Base-by-base conservation (phyloP, 2,797 vertebrate genomes). In the Urocyon cinereoargenteus region DNA sequence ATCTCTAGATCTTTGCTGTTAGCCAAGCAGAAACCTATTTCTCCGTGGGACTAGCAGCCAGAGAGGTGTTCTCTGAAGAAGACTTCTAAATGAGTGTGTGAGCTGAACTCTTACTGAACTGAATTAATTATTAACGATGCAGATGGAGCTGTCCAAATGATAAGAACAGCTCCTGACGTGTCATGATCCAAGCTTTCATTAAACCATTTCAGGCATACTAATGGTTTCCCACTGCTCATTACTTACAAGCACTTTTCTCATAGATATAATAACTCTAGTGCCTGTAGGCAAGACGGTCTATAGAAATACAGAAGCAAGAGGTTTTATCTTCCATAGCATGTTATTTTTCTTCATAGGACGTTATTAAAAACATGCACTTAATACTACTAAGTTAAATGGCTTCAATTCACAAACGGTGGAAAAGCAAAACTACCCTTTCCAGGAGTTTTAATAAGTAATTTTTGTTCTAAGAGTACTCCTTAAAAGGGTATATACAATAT, bases 51-150 rank as follows among this genome's bases (percentile, higher is more conserved):
- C 98, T 86, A 96, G 98, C 98, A 98, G 98, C 0, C 16, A 98
- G 98, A 98, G 98, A 99, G 98, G 98, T 98, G 98, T 98, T 99
- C 98, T 98, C 98, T 94, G 99, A 99, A 99, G 99, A 99, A 99
- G 99, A 99, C 99, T 99, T 99, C 99, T 98, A 99, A 99, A 99
- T 98, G 98, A 99, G 99, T 98, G 98, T 99, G 99, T 98, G 99
- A 98, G 98, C 98, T 99, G 99, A 99, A 99, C 99, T 99, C 99
- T 98, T 98, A 98, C 98, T 99, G 99, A 99, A 99, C 99, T 98
- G 99, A 99, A 99, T 99, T 99, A 99, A 99, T 99, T 99, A 99
- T 99, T 99, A 99, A 99, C 99, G 99, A 99, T 99, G 99, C 99
- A 99, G 99, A 99, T 99, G 99, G 99, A 99, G 99, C 99, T 99